Base-by-base conservation (phyloP, 2,113 vertebrate species). In the Laticauda laticaudata region DNA sequence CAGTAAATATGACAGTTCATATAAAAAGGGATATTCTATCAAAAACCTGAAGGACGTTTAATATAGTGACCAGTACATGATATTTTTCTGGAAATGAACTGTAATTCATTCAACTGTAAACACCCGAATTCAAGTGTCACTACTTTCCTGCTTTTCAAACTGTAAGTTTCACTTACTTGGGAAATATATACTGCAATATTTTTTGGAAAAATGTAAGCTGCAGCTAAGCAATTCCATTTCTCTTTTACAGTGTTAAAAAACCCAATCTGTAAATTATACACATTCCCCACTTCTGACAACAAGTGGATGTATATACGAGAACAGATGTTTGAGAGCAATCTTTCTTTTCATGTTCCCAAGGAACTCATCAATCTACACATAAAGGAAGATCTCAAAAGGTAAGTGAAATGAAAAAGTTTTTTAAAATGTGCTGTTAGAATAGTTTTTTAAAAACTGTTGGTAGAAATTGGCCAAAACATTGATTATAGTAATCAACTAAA, bases 241-340 rank as follows among this genome's bases (percentile, higher is more conserved):
- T 20, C 93, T 6, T 90, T 93, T 88, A 14, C 97, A 99, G 99
- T 99, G 95, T 98, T 99, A 97, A 99, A 98, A 98, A 99, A 99
- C 56, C 98, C 99, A 0, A 97, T 99, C 92, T 99, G 97, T 97
- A 99, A 99, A 96, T 97, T 99, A 87, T 99, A 99, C 93, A 98
- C 98, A 97, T 99, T 99, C 94, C 99, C 99, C 89, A 99, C 99
- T 0, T 97, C 97, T 93, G 99, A 99, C 97, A 99, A 98, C 96
- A 98, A 98, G 95, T 99, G 99, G 99, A 98, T 99, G 98, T 95
- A 97, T 26, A 98, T 99, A 90, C 98, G 99, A 10, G 99, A 99
- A 89, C 99, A 99, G 97, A 99, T 99, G 99, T 98, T 99, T 45
- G 99, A 99, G 96, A 99, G 98, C 57, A 98, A 98, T 0, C 97